Conservation (phyloP, 2,797 vertebrate species). For the Tarsius wallacei region DNA sequence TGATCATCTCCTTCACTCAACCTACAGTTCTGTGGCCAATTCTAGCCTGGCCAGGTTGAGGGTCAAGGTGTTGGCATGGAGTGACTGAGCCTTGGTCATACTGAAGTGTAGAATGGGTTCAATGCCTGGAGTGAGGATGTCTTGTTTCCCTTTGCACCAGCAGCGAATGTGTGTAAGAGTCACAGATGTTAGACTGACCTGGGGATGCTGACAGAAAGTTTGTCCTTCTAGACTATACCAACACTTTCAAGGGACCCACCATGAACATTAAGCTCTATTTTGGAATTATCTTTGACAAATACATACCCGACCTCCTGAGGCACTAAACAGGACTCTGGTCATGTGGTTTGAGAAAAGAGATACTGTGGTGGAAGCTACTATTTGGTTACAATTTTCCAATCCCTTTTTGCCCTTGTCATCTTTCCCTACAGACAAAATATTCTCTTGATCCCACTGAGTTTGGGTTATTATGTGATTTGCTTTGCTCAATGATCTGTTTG, state of each 20-base stretch:
- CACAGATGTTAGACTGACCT: neutral
- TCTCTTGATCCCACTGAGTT: neutral
- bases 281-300: constrained; percentile 24
- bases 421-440: neutral
- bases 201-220: neutral
- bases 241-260: neutral
- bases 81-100: constrained; percentile 63
- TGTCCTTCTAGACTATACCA: neutral
- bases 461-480: neutral
- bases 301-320: neutral
- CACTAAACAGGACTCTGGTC: neutral
- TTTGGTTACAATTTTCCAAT: neutral
- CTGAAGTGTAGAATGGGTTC: constrained; percentile 55
- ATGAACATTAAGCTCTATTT: neutral
- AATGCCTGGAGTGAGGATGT: neutral
- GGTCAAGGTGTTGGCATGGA: constrained; percentile 72
- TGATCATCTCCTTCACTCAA: constrained; percentile 72
- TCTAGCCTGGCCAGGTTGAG: constrained; percentile 57
- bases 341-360: neutral
- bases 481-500: neutral
- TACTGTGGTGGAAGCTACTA: neutral
- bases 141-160: constrained; percentile 4
- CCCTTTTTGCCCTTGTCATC: neutral
- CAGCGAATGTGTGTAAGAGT: neutral
- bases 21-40: constrained; percentile 78